Evolutionary conservation across 2,888 invertebrate genomes (phyloP).

Genomic region (Uloborus plumipes): DNA sequence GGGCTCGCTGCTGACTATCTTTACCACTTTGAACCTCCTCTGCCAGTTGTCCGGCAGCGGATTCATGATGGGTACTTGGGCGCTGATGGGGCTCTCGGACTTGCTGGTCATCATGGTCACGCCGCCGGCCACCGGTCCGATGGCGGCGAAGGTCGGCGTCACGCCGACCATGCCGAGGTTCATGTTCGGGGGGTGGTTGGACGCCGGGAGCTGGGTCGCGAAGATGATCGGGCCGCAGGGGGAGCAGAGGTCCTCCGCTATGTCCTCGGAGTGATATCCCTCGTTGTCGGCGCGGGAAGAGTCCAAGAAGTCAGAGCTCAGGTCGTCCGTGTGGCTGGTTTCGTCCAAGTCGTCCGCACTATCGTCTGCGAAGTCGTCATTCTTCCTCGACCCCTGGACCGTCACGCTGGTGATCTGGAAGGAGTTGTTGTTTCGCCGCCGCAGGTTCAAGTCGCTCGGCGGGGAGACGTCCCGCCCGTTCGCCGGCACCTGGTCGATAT

Average conservation of each 20-base stretch:
- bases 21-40: constrained; percentile 90
- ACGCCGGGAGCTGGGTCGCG: constrained; percentile 22
- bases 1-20: constrained; percentile 93
- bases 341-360: constrained; percentile 93
- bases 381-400: constrained; percentile 80
- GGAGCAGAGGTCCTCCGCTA: constrained; percentile 41
- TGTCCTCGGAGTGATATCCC: constrained; percentile 70
- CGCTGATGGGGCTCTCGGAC: constrained; percentile 50
- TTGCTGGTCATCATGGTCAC: constrained; percentile 63
- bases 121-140: constrained; percentile 51
- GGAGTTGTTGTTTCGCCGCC: constrained; percentile 81
- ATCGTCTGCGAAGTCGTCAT: constrained; percentile 88
- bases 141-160: constrained; percentile 43
- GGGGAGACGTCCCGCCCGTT: constrained; percentile 16
- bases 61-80: constrained; percentile 63
- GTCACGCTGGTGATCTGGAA: constrained; percentile 92
- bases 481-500: constrained; percentile 45
- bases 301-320: constrained; percentile 76
- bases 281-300: constrained; percentile 83
- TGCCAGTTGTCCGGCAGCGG: constrained; percentile 67
- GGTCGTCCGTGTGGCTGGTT: constrained; percentile 89
- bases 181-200: constrained; percentile 36
- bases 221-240: constrained; percentile 48
- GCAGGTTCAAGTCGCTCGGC: constrained; percentile 33
- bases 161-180: constrained; percentile 39